Base-by-base conservation (phyloP, 2,113 vertebrate species). In the Ammodytes dubius region DNA sequence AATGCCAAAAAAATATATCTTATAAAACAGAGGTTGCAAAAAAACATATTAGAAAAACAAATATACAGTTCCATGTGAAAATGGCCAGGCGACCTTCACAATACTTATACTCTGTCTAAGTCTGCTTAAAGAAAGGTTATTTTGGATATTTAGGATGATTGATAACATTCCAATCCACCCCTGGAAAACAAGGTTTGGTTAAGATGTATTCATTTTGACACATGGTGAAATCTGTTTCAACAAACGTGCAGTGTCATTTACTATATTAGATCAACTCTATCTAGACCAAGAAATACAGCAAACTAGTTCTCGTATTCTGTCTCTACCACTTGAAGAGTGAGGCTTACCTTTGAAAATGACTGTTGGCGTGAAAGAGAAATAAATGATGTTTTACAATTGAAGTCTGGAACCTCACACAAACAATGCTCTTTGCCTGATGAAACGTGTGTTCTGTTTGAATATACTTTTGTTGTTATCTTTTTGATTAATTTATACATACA, bases 311-410 rank as follows among this genome's bases (percentile, higher is more conserved):
- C 50, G 40, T 13, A 52, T 39, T 77, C 57, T 43, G 42, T 66
- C 65, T 80, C 66, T 79, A 60, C 50, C 73, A 69, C 75, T 84
- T 81, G 53, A 83, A 89, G 65, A 85, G 40, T 67, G 77, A 84
- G 74, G 65, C 89, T 92, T 92, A 91, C 89, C 91, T 92, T 88
- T 87, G 73, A 91, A 92, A 92, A 88, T 88, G 75, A 84, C 89
- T 91, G 88, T 81, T 83, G 84, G 91, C 83, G 81, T 92, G 88
- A 91, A 92, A 91, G 80, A 91, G 89, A 92, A 92, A 92, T 88
- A 86, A 82, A 89, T 80, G 5, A 49, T 43, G 79, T 81, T 88
- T 91, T 84, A 91, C 74, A 82, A 86, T 70, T 57, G 27, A 73
- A 53, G 35, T 82, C 57, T 70, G n/a, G n/a, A 81, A 74, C 43